Conservation (phyloP, 2,113 vertebrate species). For the Prolemur simus region DNA sequence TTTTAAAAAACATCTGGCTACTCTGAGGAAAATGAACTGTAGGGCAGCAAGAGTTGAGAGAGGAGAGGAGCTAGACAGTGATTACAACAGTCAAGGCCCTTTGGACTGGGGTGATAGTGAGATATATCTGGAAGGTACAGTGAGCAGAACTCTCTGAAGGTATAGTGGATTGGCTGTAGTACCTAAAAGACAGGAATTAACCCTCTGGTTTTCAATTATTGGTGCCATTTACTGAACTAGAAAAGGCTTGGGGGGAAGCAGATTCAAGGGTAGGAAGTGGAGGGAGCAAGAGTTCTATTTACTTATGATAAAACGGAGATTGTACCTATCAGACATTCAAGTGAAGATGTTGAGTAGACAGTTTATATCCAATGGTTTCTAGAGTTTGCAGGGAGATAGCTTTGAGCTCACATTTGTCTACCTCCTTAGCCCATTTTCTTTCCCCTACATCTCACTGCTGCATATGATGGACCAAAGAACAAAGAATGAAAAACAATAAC, state of each 20-base stretch:
- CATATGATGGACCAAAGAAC: not conserved
- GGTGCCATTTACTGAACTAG: not conserved
- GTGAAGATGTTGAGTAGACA: not conserved
- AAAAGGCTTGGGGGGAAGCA: not conserved
- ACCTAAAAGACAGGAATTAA: not conserved
- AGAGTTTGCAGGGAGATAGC: not conserved
- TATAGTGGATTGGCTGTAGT: not conserved
- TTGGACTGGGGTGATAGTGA: not conserved
- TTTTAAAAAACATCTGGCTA: not conserved
- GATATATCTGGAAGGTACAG: not conserved
- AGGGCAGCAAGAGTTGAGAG: not conserved
- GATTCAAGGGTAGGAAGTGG: not conserved
- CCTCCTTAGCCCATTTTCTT: not conserved
- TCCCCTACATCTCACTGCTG: not conserved
- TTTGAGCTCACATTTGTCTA: not conserved
- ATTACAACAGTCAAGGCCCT: not conserved
- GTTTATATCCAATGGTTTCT: not conserved
- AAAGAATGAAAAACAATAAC: not conserved
- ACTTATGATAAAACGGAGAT: not conserved
- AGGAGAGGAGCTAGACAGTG: not conserved
- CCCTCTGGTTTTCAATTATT: not conserved
- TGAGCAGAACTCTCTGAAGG: not conserved
- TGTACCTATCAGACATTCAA: not conserved
- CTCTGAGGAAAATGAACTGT: not conserved
- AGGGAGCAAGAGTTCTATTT: not conserved